Evolutionary conservation across 2,888 invertebrate species (phyloP), one percentile per base, ranked within the genome.

Genomic region (Synergus japonicus): DNA sequence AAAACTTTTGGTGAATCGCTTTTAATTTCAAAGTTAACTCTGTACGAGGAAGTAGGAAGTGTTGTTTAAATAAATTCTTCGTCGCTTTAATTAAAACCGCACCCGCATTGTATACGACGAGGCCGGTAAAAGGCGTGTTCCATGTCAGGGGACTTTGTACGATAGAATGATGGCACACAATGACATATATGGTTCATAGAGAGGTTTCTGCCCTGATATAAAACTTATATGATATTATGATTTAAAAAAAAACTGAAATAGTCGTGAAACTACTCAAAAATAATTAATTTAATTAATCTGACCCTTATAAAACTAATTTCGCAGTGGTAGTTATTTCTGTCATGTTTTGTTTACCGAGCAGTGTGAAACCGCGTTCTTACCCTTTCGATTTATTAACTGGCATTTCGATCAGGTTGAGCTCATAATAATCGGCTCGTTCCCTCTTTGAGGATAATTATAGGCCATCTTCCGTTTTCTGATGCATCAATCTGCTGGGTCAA

Each of bases 41-140:
- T 79, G 63, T 66, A 79, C 77, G 41, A 80, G 83, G 83, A 83
- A 83, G 76, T 78, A 79, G 81, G 78, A 81, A 83, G 81, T 77
- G 78, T 79, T 73, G 49, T 37, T 37, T 8, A 22, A 22, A 69
- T 22, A 64, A 44, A 49, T 77, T 58, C 15, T 13, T 54, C 63
- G 79, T 81, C 66, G 81, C 41, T 60, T 78, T 79, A 81, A 81
- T 81, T 81, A 77, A 76, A 41, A 54, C 63, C 78, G 63, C 81
- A 76, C 83, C 81, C 83, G 79, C 83, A 81, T 81, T 60, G 29
- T 18, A 12, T 37, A 18, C 29, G 46, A 22, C 67, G 10, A 69
- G 22, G 65, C 78, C 18, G 54, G 58, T 65, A 37, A 78, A 37
- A 78, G 18, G 77, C 22, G 69, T 77, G 76, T 80, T 60, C 76